phyloP scores from a whole-genome alignment of 2,888 invertebrate genomes.

The Gortyna flavago region DNA sequence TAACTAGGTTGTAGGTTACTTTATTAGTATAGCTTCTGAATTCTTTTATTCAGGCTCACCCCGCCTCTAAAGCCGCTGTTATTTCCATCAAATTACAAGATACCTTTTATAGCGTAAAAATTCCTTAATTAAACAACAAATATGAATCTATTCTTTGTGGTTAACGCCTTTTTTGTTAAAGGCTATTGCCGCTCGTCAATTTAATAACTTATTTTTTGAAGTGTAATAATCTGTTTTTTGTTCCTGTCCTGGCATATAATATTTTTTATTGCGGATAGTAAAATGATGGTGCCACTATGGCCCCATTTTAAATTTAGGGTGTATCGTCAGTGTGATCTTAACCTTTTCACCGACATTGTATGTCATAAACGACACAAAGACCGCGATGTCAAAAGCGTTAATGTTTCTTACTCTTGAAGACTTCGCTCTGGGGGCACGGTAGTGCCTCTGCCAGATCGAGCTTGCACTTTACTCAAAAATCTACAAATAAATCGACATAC shows the following conservation, averaged over 20 bases:
- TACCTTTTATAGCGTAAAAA: slow-evolving; percentile 85
- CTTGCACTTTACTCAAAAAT: neutral
- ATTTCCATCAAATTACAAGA: slow-evolving; percentile 73
- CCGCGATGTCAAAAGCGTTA: neutral
- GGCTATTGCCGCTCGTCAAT: slow-evolving; percentile 85
- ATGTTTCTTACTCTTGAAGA: neutral
- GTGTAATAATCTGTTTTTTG: slow-evolving; percentile 79
- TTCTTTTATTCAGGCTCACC: slow-evolving; percentile 70
- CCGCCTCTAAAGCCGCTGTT: slow-evolving; percentile 63
- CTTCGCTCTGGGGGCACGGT: no score
- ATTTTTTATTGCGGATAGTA: slow-evolving; percentile 60
- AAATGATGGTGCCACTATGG: slow-evolving; percentile 53
- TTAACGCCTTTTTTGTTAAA: slow-evolving; percentile 85
- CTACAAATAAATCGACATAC: no score
- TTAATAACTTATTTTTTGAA: slow-evolving; percentile 83
- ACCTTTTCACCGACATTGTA: slow-evolving; percentile 22
- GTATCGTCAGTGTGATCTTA: slow-evolving; percentile 13
- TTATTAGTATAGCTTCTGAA: slow-evolving; percentile 75
- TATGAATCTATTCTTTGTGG: slow-evolving; percentile 82
- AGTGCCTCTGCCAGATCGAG: no score
- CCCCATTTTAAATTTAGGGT: slow-evolving; percentile 32
- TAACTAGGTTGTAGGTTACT: slow-evolving; percentile 47
- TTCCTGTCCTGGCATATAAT: slow-evolving; percentile 55
- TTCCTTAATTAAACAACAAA: slow-evolving; percentile 87
- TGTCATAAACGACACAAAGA: neutral